Conservation (phyloP, 2,113 vertebrate species). For the Melanotaenia duboulayi region DNA sequence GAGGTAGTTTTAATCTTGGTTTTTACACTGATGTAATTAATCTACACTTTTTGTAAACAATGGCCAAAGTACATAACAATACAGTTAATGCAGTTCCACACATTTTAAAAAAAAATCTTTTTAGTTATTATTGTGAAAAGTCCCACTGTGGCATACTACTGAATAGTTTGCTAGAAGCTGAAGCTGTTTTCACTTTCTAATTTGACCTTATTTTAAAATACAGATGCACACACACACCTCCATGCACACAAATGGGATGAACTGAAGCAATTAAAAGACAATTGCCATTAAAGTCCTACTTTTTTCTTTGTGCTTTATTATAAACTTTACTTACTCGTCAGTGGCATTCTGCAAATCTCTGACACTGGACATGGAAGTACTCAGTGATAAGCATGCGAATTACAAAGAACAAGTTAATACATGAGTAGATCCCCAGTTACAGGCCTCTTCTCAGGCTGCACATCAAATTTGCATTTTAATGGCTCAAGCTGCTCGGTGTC, state of each 20-base stretch:
- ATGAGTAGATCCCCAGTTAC: constrained; percentile 28
- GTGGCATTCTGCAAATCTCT: not conserved
- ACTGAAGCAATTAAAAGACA: not conserved
- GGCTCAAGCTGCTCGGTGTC: constrained; percentile 48
- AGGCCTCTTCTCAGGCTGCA: constrained; percentile 38
- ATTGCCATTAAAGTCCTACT: not conserved
- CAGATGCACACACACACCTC: not conserved
- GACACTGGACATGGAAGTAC: constrained; percentile 5
- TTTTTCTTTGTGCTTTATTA: not conserved
- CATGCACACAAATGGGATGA: not conserved
- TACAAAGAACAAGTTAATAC: constrained; percentile 39
- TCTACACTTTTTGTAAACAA: too few species aligned
- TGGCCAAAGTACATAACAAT: not conserved
- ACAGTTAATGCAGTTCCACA: not conserved
- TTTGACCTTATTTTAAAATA: not conserved
- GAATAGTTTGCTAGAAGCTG: too few species aligned
- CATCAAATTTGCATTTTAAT: constrained; percentile 71
- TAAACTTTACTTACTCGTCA: not conserved
- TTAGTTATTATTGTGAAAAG: too few species aligned
- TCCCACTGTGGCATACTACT: too few species aligned
- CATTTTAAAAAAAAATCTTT: not conserved
- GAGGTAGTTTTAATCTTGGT: too few species aligned
- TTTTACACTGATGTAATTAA: too few species aligned
- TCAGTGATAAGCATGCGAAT: constrained; percentile 45
- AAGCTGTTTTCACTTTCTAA: not conserved